Evolutionary conservation across 2,113 vertebrate species (phyloP).

Genomic region (Glareola pratincola): DNA sequence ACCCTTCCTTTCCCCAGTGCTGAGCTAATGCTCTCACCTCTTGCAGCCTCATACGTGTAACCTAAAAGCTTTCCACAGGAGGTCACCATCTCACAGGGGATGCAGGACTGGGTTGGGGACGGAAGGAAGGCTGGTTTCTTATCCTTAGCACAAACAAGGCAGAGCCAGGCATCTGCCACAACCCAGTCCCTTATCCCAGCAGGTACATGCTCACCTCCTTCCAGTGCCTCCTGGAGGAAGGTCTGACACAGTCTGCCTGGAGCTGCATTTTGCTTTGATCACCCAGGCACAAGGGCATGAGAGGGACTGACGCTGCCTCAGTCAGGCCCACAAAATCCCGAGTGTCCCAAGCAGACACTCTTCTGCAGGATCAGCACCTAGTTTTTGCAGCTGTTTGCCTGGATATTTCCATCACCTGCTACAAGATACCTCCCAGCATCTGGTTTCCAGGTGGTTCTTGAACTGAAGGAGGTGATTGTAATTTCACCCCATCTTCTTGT

Average conservation of each 20-base stretch:
- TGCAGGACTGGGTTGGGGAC: not conserved
- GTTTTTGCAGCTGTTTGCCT: not conserved
- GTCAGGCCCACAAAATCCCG: not conserved
- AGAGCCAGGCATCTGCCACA: not conserved
- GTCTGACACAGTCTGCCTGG: not conserved
- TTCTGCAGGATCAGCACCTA: not conserved
- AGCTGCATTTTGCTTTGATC: not conserved
- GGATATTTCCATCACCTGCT: not conserved
- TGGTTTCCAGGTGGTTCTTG: not conserved
- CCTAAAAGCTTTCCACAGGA: conserved; percentile 7
- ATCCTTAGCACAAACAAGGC: not conserved
- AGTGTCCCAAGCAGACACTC: not conserved
- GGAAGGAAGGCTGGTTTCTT: not conserved
- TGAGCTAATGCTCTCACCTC: not conserved
- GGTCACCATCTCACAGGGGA: conserved; percentile 14
- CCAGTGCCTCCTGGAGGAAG: not conserved
- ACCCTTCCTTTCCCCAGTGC: not conserved
- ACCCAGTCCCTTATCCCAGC: not conserved
- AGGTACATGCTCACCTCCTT: not conserved
- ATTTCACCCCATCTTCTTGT: not conserved
- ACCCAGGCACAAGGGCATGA: not conserved
- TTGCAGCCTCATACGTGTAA: not conserved
- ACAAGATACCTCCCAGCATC: not conserved
- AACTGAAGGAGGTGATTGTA: not conserved
- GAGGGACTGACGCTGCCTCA: not conserved